These are phyloP conservation scores for Mus musculus DNA, from an alignment of 2,113 vertebrate species.

Conservation along the genomic window GRCm39 chr7:120183501-120184000, in stretches of 20 bases:
- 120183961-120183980: not conserved
- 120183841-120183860: not conserved
- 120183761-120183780: not conserved
- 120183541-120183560: not conserved
- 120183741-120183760: not conserved
- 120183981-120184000: not conserved
- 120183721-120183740: not conserved
- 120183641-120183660: not conserved
- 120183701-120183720: not conserved
- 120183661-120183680: not conserved
- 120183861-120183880: not conserved
- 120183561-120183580: not conserved
- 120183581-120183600: not conserved
- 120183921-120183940: not conserved
- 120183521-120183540: not conserved
- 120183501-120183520: not conserved
- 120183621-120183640: not conserved
- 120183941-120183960: not conserved
- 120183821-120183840: not conserved
- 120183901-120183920: not conserved
- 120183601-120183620: not conserved
- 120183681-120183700: not conserved
- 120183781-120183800: not conserved
- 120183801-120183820: not conserved
- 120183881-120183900: not conserved